Conservation (phyloP, 2,113 vertebrate species). For the Propithecus coquereli region DNA sequence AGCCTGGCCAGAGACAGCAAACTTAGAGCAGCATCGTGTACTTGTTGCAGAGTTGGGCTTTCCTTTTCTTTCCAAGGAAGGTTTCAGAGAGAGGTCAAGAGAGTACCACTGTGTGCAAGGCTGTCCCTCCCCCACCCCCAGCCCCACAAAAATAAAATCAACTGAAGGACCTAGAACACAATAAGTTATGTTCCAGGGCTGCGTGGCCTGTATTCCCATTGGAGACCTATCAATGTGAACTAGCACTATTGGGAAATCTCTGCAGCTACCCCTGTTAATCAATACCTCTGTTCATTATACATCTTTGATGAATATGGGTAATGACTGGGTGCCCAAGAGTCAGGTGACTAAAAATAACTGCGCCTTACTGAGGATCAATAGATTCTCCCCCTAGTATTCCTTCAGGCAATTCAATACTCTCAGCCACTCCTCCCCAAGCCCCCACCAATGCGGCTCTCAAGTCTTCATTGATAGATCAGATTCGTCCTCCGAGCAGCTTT, state of each 20-base stretch:
- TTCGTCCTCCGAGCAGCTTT: slow-evolving; percentile 69
- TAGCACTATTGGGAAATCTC: slow-evolving; percentile 87
- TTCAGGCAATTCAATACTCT: slow-evolving; percentile 66
- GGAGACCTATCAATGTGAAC: slow-evolving; percentile 83
- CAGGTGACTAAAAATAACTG: slow-evolving; percentile 89
- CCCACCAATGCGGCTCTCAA: neutral
- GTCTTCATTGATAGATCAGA: slow-evolving; percentile 60
- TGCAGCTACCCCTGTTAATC: slow-evolving; percentile 87
- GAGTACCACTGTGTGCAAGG: slow-evolving; percentile 74
- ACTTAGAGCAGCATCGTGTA: slow-evolving; percentile 3
- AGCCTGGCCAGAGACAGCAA: neutral
- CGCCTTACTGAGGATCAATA: slow-evolving; percentile 84
- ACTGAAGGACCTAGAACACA: slow-evolving; percentile 84
- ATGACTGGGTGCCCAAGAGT: slow-evolving; percentile 84
- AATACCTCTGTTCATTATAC: slow-evolving; percentile 89
- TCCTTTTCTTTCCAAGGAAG: slow-evolving; percentile 67
- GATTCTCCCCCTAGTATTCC: slow-evolving; percentile 52
- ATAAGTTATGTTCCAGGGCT: slow-evolving; percentile 85
- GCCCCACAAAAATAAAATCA: slow-evolving; percentile 83
- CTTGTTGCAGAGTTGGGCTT: slow-evolving; percentile 42
- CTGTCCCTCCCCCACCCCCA: slow-evolving; percentile 43
- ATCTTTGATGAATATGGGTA: slow-evolving; percentile 83
- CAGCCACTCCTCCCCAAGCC: slow-evolving; percentile 37
- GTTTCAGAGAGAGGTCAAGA: slow-evolving; percentile 85
- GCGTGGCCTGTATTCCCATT: slow-evolving; percentile 76